A percentile compares a stretch with the other conserved stretches of the same genome.
Evolutionary conservation across 2,113 vertebrate genomes (phyloP).

Genomic region (Platichthys stellatus): DNA sequence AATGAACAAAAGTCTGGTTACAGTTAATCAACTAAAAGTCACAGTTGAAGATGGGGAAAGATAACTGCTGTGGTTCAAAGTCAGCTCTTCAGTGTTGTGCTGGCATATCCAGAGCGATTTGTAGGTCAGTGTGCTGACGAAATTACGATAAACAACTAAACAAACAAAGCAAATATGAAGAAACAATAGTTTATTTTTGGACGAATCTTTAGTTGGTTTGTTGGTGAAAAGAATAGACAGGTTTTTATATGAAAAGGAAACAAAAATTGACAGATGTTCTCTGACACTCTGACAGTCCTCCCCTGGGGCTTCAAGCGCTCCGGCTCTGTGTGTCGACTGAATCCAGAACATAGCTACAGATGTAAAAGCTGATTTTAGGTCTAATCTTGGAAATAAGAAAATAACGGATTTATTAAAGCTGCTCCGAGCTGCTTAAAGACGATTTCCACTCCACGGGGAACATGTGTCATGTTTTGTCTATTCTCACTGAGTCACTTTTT

Average conservation of each 20-base stretch:
- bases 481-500: too few relatives aligned
- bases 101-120: neutral
- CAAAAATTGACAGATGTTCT: neutral
- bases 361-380: conserved; percentile 6
- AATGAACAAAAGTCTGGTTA: too few relatives aligned
- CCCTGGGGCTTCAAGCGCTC: neutral
- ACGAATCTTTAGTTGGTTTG: neutral
- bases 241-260: neutral
- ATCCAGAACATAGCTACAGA: neutral
- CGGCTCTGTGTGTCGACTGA: neutral
- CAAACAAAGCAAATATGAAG: neutral
- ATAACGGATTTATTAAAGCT: too few relatives aligned
- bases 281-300: neutral
- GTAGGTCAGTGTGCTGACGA: neutral
- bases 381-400: neutral
- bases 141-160: neutral
- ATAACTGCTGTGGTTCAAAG: too few relatives aligned
- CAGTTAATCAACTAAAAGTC: too few relatives aligned
- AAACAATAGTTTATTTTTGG: conserved; percentile 2
- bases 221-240: neutral
- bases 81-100: too few relatives aligned
- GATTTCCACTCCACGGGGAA: too few relatives aligned
- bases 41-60: too few relatives aligned
- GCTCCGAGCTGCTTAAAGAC: too few relatives aligned
- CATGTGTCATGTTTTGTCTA: too few relatives aligned